phyloP scores from a whole-genome alignment of 2,888 invertebrate species.

The Dorcus parallelipipedus region DNA sequence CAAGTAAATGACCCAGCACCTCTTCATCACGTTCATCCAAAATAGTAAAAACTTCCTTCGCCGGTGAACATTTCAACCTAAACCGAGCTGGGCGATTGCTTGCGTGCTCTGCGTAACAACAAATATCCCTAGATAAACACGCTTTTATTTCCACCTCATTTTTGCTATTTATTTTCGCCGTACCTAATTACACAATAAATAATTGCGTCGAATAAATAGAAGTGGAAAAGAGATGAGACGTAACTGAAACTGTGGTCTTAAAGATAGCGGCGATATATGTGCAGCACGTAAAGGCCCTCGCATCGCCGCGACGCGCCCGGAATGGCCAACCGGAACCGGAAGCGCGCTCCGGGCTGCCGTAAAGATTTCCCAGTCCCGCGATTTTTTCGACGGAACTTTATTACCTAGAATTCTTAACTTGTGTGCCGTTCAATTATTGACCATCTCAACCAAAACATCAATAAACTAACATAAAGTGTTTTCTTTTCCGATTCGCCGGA shows the following conservation, averaged over 20 bases:
- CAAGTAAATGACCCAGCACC: not conserved
- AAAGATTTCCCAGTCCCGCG: slow-evolving; percentile 32
- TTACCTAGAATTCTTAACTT: slow-evolving; percentile 29
- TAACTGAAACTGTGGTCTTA: slow-evolving; percentile 25
- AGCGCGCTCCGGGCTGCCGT: slow-evolving; percentile 29
- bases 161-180: not conserved
- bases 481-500: slow-evolving; percentile 3
- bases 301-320: slow-evolving; percentile 33
- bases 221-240: not conserved
- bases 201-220: not conserved
- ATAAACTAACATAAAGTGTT: slow-evolving; percentile 7
- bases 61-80: not conserved
- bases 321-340: slow-evolving; percentile 34
- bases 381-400: slow-evolving; percentile 27
- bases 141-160: not conserved
- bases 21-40: not conserved
- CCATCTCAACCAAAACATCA: slow-evolving; percentile 5
- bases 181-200: not conserved
- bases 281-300: slow-evolving; percentile 33
- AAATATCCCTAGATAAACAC: not conserved
- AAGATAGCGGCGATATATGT: slow-evolving; percentile 31
- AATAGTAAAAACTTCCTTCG: not conserved
- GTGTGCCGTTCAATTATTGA: slow-evolving; percentile 25
- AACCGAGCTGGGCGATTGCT: not conserved
- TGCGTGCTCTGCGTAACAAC: not conserved